Conservation (phyloP, 2,888 invertebrate species). For the Bombylius major region DNA sequence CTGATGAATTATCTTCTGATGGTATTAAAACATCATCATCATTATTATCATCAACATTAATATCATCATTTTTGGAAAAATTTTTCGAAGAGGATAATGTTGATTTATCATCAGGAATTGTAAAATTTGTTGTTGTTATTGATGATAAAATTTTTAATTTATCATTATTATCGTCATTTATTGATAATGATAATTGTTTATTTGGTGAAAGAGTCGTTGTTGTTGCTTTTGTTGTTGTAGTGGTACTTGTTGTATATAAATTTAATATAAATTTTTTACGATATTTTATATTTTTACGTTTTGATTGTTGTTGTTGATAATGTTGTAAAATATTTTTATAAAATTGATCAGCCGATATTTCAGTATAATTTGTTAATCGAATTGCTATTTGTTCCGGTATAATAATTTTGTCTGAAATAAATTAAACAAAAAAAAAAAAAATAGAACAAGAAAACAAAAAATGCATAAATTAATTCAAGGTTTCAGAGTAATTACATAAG, state of each 20-base stretch:
- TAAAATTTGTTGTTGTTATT: neutral
- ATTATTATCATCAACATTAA: no score
- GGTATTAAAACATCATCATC: no score
- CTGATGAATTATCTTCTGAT: no score
- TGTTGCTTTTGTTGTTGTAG: neutral
- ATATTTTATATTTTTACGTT: neutral
- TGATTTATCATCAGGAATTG: no score
- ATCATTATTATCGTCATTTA: neutral
- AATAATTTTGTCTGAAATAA: constrained; percentile 32
- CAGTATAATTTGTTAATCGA: constrained; percentile 30
- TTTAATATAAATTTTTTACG: neutral
- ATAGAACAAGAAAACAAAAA: neutral
- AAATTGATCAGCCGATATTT: constrained; percentile 35
- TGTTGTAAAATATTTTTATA: constrained; percentile 32
- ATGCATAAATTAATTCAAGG: no score
- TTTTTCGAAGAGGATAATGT: no score
- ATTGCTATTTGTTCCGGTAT: constrained; percentile 37
- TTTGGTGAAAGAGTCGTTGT: neutral
- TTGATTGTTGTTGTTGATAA: constrained; percentile 12
- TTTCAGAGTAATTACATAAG: no score
- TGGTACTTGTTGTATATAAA: no score
- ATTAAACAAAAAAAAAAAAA: neutral
- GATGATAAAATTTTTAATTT: no score
- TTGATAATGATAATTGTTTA: neutral
- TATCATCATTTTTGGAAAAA: no score